A percentile compares a stretch with the other conserved stretches of the same genome.
phyloP scores from a whole-genome alignment of 2,113 vertebrate species.

The Rallus limicola region DNA sequence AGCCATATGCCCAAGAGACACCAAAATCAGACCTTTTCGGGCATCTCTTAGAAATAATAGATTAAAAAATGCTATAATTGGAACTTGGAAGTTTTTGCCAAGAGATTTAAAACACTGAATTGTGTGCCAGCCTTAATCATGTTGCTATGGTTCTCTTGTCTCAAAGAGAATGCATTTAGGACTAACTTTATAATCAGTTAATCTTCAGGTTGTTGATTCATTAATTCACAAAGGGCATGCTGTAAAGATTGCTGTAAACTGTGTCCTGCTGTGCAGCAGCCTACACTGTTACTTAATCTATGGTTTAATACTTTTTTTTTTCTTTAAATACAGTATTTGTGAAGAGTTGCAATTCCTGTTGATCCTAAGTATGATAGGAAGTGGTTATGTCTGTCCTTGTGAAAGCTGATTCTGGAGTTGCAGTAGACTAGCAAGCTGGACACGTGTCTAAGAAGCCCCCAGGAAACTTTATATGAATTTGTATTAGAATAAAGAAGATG shows the following conservation, averaged over 20 bases:
- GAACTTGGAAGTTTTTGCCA: constrained; percentile 42
- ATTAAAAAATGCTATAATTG: background rate
- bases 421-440: background rate
- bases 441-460: background rate
- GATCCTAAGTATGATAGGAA: background rate
- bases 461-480: background rate
- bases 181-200: constrained; percentile 17
- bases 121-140: constrained; percentile 37
- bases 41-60: background rate
- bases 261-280: background rate
- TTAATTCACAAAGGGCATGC: background rate
- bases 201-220: constrained; percentile 9
- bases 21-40: constrained; percentile 28
- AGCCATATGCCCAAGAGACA: constrained; percentile 39
- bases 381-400: background rate
- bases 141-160: constrained; percentile 59
- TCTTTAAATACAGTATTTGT: background rate
- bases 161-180: constrained; percentile 23
- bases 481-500: background rate
- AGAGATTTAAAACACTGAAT: constrained; percentile 42
- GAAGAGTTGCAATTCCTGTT: background rate
- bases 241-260: background rate
- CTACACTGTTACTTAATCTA: background rate
- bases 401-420: background rate
- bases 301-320: background rate